These are phyloP conservation scores for Wasmannia auropunctata DNA, from an alignment of 1,140 invertebrate species.

Conservation along the genomic window DNA sequence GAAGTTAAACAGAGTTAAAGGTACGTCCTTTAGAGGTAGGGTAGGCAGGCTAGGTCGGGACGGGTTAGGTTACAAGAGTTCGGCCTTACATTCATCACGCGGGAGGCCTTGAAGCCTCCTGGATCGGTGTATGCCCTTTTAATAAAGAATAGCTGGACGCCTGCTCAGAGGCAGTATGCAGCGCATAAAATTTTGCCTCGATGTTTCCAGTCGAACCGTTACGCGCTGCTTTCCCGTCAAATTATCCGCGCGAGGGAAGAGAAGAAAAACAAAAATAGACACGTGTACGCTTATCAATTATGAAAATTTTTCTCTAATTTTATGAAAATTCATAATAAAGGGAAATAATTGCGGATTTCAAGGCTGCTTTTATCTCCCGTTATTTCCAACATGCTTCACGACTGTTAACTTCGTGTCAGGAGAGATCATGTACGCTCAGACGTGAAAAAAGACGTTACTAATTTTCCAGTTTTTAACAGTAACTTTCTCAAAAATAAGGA, in stretches of 20 bases:
- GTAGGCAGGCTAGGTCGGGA: conserved; percentile 36
- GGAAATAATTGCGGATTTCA: not conserved
- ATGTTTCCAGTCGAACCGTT: conserved; percentile 27
- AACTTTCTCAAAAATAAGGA: not conserved
- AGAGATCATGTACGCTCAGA: not conserved
- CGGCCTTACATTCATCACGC: conserved; percentile 74
- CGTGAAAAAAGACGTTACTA: not conserved
- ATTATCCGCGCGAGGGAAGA: conserved; percentile 22
- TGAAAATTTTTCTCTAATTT: conserved; percentile 17
- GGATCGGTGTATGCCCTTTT: conserved; percentile 35
- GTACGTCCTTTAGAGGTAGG: conserved; percentile 59
- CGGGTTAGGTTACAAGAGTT: conserved; percentile 52
- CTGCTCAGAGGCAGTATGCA: conserved; percentile 1
- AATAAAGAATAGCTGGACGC: conserved; percentile 50
- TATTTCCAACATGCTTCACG: not conserved
- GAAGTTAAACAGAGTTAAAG: conserved; percentile 81
- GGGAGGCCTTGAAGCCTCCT: conserved; percentile 48
- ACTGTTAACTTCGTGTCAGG: not conserved
- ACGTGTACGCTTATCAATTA: conserved; percentile 13
- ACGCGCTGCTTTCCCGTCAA: conserved; percentile 23
- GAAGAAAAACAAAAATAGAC: not conserved
- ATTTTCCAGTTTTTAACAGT: conserved; percentile 9
- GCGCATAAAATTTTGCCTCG: conserved; percentile 41
- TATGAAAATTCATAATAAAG: conserved; percentile 24
- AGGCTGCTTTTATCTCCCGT: not conserved